Evolutionary conservation across 2,888 invertebrate species (phyloP), one percentile per base, ranked within the genome.

Genomic region (Eilema depressum): DNA sequence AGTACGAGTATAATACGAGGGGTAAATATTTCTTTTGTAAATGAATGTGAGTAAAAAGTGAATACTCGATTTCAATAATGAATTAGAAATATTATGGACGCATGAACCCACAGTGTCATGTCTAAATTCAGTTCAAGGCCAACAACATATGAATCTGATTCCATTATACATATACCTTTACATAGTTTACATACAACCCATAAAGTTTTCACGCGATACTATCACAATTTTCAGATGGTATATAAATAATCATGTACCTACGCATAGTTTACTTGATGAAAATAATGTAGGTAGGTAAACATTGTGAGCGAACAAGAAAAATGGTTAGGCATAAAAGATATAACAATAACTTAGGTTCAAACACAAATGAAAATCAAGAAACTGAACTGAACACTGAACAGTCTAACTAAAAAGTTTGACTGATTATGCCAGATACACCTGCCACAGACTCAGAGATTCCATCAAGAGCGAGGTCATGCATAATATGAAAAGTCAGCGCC

Each of bases 121-220:
- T 77, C 72, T 74, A 71, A 79, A 74, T 74, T 63, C 61, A 77
- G 71, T 63, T 67, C 72, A 79, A 75, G 74, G 75, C 23, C 70
- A 68, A 30, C 28, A 47, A 25, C n/a, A 37, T 63, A 68, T 71
- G 37, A 67, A 64, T 74, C 65, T 25, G 56, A 28, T 59, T n/a
- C 37, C 33, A 28, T 26, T 25, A 57, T 37, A 47, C 20, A 20
- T 47, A 17, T 10, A n/a, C n/a, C n/a, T n/a, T n/a, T n/a, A n/a
- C n/a, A n/a, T n/a, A n/a, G n/a, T n/a, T n/a, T n/a, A n/a, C n/a
- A n/a, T n/a, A n/a, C n/a, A n/a, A n/a, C n/a, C n/a, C n/a, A 33
- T 57, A 65, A 56, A 65, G 12, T 65, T 8, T 56, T 65, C 25
- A 56, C 23, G 12, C 7, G 28, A 28, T 63, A 63, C 47, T 63